These are phyloP conservation scores for Chrysolina americana DNA, from an alignment of 2,888 invertebrate species.

Conservation along the genomic window DNA sequence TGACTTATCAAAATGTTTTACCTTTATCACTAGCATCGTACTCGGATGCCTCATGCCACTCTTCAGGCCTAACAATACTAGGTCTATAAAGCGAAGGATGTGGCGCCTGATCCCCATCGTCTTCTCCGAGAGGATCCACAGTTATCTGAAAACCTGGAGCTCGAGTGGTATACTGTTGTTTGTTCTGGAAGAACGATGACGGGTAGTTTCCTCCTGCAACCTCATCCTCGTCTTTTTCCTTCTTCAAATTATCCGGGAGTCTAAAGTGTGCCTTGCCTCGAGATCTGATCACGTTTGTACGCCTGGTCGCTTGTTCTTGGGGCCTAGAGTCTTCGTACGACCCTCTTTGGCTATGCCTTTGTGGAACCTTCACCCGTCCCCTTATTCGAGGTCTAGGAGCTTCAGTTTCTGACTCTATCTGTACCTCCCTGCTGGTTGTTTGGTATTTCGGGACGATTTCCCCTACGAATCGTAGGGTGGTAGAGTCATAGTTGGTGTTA, in stretches of 20 bases:
- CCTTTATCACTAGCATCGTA: conserved; percentile 36
- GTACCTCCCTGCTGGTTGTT: conserved; percentile 40
- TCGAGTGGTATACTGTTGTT: conserved; percentile 48
- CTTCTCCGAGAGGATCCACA: conserved; percentile 63
- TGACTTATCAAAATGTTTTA: conserved; percentile 16
- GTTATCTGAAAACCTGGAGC: conserved; percentile 67
- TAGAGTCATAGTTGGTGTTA: conserved; percentile 40
- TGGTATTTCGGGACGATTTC: conserved; percentile 65
- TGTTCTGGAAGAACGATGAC: conserved; percentile 59
- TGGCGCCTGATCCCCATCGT: conserved; percentile 72
- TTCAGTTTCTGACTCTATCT: conserved; percentile 46
- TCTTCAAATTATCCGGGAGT: conserved; percentile 64
- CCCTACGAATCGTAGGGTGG: conserved; percentile 62
- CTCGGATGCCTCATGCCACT: conserved; percentile 65
- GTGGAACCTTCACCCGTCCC: conserved; percentile 53
- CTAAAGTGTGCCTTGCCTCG: conserved; percentile 73
- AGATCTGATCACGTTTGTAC: conserved; percentile 46
- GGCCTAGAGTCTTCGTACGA: conserved; percentile 33
- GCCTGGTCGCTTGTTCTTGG: conserved; percentile 53
- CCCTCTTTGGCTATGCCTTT: conserved; percentile 30
- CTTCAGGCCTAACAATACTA: conserved; percentile 64
- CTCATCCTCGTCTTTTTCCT: conserved; percentile 63
- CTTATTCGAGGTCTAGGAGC: conserved; percentile 51
- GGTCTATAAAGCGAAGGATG: conserved; percentile 73
- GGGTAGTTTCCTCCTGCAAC: conserved; percentile 71